Percentiles rank a stretch among this genome's conserved stretches.
Conservation (phyloP, 2,888 invertebrate species). For the Chaitophorus viminalis region DNA sequence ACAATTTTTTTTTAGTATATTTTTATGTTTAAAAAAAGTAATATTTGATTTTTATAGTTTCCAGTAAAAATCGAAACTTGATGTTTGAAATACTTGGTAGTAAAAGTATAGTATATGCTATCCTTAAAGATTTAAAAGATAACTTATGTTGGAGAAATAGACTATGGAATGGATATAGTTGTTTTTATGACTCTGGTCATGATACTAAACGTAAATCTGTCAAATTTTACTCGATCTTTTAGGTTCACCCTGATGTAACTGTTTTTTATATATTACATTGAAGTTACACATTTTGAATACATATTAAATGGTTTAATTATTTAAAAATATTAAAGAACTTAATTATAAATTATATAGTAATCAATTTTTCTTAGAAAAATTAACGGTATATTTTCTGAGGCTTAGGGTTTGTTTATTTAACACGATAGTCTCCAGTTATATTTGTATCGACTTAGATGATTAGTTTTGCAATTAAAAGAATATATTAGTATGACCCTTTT, state of each 20-base stretch:
- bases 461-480: too few relatives aligned
- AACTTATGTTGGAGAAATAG: slow-evolving; percentile 29
- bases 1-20: background rate
- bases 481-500: too few relatives aligned
- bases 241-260: too few relatives aligned
- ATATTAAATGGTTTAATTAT: background rate
- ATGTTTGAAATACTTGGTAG: background rate
- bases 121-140: slow-evolving; percentile 17
- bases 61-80: slow-evolving; percentile 1
- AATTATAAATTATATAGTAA: background rate
- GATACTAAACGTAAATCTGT: slow-evolving; percentile 43
- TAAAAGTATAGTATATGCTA: slow-evolving; percentile 12
- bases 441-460: background rate
- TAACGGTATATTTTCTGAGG: background rate
- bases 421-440: background rate
- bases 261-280: background rate
- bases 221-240: too few relatives aligned
- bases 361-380: background rate
- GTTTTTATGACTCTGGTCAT: slow-evolving; percentile 48
- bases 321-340: background rate
- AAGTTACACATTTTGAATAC: background rate
- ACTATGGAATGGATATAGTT: slow-evolving; percentile 25
- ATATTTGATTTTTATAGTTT: background rate
- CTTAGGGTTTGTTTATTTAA: background rate
- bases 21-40: background rate